Conservation (phyloP, 2,113 vertebrate species). For the Turnix velox region DNA sequence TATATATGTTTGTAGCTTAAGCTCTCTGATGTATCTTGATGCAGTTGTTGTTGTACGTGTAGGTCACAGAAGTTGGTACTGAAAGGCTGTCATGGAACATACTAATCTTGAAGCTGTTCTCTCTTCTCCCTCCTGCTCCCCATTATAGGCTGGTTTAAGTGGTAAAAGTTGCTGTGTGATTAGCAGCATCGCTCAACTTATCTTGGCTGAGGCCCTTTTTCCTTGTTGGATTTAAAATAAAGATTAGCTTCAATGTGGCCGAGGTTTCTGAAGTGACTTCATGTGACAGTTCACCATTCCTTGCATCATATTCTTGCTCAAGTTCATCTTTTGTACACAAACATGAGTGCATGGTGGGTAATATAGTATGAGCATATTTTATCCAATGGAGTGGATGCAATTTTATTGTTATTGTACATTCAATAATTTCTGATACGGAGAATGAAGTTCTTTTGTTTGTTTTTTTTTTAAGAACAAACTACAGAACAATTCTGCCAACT, state of each 20-base stretch:
- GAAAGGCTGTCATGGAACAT: not conserved
- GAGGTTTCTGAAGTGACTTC: not conserved
- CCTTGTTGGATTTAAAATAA: not conserved
- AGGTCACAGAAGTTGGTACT: not conserved
- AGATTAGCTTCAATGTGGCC: not conserved
- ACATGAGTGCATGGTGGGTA: not conserved
- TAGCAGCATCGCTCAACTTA: not conserved
- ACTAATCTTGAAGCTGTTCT: not conserved
- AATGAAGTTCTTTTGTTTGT: not conserved
- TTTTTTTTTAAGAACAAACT: not conserved
- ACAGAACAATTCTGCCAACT: not conserved
- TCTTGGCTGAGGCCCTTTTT: not conserved
- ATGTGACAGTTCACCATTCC: not conserved
- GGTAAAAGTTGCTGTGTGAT: not conserved
- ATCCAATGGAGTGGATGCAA: not conserved
- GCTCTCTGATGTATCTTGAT: not conserved
- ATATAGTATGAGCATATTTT: not conserved
- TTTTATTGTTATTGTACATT: not conserved
- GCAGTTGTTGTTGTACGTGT: not conserved
- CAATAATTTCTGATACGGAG: not conserved
- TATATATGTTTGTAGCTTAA: not conserved
- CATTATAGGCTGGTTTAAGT: not conserved
- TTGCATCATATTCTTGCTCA: not conserved
- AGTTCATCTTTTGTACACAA: not conserved
- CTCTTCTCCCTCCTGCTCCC: not conserved